Evolutionary conservation across 1,140 invertebrate genomes (phyloP).

Genomic region (Diuraphis noxia): DNA sequence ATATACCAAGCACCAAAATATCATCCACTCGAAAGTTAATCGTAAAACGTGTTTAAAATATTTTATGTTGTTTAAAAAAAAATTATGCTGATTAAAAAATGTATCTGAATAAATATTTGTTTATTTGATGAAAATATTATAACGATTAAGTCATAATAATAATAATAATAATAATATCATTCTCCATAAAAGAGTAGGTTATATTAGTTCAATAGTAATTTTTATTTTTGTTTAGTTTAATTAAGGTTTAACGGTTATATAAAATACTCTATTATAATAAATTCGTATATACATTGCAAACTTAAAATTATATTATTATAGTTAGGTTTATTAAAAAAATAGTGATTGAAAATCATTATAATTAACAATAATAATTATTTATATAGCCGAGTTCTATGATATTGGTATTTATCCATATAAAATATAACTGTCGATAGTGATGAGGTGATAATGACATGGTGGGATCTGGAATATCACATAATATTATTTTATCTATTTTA

Average conservation of each 20-base stretch:
- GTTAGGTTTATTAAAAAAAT: background rate
- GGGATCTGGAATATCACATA: background rate
- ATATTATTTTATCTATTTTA: background rate
- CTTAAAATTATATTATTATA: background rate
- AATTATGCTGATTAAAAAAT: background rate
- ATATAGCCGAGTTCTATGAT: background rate
- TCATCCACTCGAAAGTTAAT: background rate
- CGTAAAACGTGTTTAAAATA: background rate
- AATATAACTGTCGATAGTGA: no score
- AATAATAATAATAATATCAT: background rate
- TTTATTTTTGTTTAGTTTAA: background rate
- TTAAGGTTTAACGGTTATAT: background rate
- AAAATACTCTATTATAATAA: background rate
- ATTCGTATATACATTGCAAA: background rate
- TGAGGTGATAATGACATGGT: background rate
- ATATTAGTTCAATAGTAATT: background rate
- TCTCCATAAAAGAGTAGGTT: background rate
- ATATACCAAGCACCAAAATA: background rate
- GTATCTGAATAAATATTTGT: background rate
- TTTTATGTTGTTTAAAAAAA: background rate
- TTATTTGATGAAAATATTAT: background rate
- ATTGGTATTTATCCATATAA: background rate
- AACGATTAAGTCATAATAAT: background rate
- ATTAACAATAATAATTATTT: background rate
- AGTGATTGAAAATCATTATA: background rate